Base-by-base conservation (phyloP, 2,888 invertebrate genomes). In the Protonemura montana region DNA sequence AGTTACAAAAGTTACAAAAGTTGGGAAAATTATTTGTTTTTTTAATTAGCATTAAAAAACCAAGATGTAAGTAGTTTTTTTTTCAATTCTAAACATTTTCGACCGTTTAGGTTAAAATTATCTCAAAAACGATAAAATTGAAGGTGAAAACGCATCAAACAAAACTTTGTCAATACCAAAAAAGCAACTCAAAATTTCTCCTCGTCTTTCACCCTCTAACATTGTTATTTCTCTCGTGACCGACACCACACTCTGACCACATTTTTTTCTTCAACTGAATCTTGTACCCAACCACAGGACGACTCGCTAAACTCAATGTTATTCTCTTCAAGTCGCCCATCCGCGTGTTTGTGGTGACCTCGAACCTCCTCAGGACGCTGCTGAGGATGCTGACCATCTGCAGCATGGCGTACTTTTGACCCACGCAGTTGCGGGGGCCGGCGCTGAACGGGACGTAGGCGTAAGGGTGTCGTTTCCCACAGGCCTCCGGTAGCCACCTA, bases 341-440 rank as follows among this genome's bases (percentile, higher is more conserved):
- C 78, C 1, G 1, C 6, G 78, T 78, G 26, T 78, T 2, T 5
- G 78, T 78, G 28, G 78, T 26, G 26, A 78, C 78, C 27, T 78
- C 27, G 28, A 27, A 78, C 26, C 78, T 10, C 26, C 78, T 13
- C 26, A 78, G n/a, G 78, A 78, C 26, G 78, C 78, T 78, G 78
- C 78, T 78, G 27, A 78, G 28, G 27, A 78, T 78, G 78, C 27
- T 13, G 21, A 28, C 26, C 78, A 78, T 78, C 78, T 78, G 78
- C 78, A 78, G 78, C 78, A 78, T 78, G 78, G 78, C 78, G 78
- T 78, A 78, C 78, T 78, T 78, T 27, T 78, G 78, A 21, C 78
- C 78, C 78, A 78, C 78, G 78, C 78, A 78, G 78, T 78, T 78
- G 26, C 78, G 1, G 26, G 78, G 78, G 2, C 78, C 78, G 78